Conservation (phyloP, 2,888 invertebrate genomes). For the Campopleginae sp. region DNA sequence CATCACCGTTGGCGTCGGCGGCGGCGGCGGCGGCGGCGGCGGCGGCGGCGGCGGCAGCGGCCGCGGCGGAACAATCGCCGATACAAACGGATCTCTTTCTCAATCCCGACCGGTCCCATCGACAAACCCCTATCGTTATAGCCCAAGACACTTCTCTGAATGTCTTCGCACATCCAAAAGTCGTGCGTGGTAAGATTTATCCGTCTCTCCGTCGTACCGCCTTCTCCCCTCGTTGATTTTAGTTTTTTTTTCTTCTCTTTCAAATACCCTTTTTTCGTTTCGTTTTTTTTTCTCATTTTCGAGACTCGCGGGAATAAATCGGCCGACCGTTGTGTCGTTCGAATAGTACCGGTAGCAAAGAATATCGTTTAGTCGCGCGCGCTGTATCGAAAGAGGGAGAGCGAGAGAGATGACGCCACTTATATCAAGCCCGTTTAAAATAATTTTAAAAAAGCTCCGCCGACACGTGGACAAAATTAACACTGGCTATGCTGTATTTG, state of each 20-base stretch:
- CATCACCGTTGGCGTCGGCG: neutral
- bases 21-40: neutral
- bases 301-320: no score
- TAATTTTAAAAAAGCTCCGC: no score
- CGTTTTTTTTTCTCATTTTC: no score
- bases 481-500: constrained; percentile 25
- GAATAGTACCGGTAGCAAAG: constrained; percentile 66
- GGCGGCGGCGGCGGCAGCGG: neutral
- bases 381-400: neutral
- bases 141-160: constrained; percentile 81
- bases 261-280: no score
- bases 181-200: constrained; percentile 81
- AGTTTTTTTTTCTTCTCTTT: constrained; percentile 24
- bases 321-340: constrained; percentile 63
- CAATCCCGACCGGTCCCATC: constrained; percentile 70
- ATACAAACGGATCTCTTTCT: constrained; percentile 68
- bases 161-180: constrained; percentile 83
- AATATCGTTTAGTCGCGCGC: constrained; percentile 68
- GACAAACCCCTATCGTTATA: constrained; percentile 77
- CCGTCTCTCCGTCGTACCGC: constrained; percentile 29
- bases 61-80: no score
- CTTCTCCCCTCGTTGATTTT: no score
- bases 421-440: no score
- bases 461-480: constrained; percentile 38
- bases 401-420: no score